Conservation (phyloP, 2,888 invertebrate species). For the Apamea anceps region DNA sequence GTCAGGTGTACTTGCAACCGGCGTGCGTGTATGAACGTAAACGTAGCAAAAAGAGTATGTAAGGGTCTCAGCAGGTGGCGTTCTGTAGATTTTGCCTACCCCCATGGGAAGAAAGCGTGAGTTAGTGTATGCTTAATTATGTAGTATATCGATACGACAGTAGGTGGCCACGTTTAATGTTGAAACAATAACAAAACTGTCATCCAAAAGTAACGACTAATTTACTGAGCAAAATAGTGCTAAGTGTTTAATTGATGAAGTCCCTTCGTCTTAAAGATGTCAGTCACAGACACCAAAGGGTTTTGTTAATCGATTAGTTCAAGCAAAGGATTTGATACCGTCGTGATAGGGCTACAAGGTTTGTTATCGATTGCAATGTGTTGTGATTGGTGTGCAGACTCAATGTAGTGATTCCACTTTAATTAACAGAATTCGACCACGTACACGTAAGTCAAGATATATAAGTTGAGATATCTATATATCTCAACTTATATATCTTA, state of each 20-base stretch:
- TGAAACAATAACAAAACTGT: not conserved
- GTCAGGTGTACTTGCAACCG: too few relatives aligned
- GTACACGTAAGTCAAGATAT: conserved; percentile 24
- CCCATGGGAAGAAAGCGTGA: not conserved
- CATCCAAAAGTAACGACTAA: not conserved
- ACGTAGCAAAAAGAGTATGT: not conserved
- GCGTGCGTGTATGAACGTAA: not conserved
- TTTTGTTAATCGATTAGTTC: conserved; percentile 33
- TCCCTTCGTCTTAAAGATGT: conserved; percentile 33
- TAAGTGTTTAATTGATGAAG: conserved; percentile 51
- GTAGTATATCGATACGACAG: not conserved
- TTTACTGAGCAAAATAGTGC: conserved; percentile 39
- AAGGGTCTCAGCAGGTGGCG: not conserved
- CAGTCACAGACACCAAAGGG: conserved; percentile 41
- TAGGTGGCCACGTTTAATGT: not conserved
- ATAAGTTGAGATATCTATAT: not conserved
- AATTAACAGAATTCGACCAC: conserved; percentile 18
- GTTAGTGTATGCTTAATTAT: not conserved
- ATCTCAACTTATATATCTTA: too few relatives aligned
- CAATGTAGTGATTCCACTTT: conserved; percentile 16
- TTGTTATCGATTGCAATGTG: conserved; percentile 1
- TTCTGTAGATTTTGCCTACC: not conserved
- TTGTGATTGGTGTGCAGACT: conserved; percentile 5
- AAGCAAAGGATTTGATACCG: conserved; percentile 27
- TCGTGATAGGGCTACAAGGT: not conserved